These are phyloP conservation scores for Xenotilapia longispinis DNA, from an alignment of 2,113 vertebrate species.

Conservation along the genomic window DNA sequence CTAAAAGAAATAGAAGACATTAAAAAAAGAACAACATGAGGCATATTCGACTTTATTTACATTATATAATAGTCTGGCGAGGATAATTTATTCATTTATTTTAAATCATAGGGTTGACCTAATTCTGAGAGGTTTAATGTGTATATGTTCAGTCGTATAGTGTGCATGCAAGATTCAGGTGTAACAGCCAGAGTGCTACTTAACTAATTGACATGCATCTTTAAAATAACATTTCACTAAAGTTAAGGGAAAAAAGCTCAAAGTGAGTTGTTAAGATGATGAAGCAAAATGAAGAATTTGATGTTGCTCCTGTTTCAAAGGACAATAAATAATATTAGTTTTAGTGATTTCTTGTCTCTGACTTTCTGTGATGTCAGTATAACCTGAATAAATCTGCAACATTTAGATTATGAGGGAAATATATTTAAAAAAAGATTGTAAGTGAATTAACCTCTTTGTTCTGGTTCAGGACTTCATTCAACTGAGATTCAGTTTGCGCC, in stretches of 20 bases:
- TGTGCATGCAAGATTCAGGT: background rate
- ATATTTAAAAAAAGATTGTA: background rate
- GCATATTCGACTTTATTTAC: rapidly evolving
- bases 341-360: background rate
- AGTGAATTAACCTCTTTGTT: background rate
- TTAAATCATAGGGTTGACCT: rapidly evolving
- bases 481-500: rapidly evolving
- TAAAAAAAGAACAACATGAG: background rate
- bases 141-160: rapidly evolving
- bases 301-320: background rate
- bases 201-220: rapidly evolving
- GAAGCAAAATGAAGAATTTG: rapidly evolving
- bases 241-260: background rate
- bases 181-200: background rate
- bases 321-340: background rate
- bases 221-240: background rate
- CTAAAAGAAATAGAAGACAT: rapidly evolving
- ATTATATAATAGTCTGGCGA: rapidly evolving
- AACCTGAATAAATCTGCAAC: background rate
- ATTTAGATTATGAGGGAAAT: background rate
- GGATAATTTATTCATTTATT: rapidly evolving
- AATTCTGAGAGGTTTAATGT: background rate
- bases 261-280: rapidly evolving
- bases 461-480: rapidly evolving
- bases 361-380: no score